These are phyloP conservation scores for Lucilia sericata DNA, from an alignment of 1,140 invertebrate genomes.

Conservation along the genomic window DNA sequence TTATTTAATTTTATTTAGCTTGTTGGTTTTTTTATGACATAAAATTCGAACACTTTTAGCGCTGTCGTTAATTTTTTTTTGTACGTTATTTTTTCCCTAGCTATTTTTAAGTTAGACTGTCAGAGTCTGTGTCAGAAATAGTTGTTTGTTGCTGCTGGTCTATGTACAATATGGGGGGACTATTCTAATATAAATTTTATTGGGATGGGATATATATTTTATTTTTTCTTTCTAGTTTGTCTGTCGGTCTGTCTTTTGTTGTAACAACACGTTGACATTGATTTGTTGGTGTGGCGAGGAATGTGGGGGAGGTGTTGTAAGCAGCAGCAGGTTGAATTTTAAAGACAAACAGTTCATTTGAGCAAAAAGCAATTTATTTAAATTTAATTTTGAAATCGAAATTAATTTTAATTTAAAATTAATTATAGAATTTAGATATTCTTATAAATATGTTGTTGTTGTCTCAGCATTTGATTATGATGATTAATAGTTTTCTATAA, in stretches of 20 bases:
- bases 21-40: background rate
- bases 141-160: background rate
- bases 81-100: background rate
- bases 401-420: slow-evolving; percentile 7
- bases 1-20: too few species aligned
- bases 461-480: too few species aligned
- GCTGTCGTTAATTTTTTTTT: background rate
- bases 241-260: background rate
- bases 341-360: background rate
- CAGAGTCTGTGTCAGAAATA: background rate
- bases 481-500: too few species aligned
- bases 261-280: background rate
- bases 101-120: background rate
- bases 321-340: background rate
- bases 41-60: background rate
- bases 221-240: background rate
- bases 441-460: too few species aligned
- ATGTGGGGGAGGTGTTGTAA: background rate
- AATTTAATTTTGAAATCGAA: slow-evolving; percentile 1
- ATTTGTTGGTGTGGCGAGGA: background rate
- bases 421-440: too few species aligned
- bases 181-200: slow-evolving; percentile 18
- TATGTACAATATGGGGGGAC: background rate
- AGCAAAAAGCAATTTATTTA: background rate
- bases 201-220: background rate